These are phyloP conservation scores for Bibio marci DNA, from an alignment of 2,888 invertebrate species.

Conservation along the genomic window DNA sequence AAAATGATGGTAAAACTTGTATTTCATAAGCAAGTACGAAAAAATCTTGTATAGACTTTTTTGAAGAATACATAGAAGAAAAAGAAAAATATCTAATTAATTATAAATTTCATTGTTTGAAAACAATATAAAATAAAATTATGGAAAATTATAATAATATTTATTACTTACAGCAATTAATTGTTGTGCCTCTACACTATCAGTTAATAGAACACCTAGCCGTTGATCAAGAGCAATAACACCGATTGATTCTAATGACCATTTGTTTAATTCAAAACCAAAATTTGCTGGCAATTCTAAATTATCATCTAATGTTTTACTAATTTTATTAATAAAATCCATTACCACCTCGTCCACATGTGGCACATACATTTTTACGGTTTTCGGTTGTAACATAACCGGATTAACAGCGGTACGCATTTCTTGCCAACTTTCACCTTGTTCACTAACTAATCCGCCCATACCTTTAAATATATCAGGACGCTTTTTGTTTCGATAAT, in stretches of 20 bases:
- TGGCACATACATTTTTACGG: constrained; percentile 32
- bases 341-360: constrained; percentile 31
- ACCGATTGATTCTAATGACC: constrained; percentile 38
- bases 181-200: constrained; percentile 10
- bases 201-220: constrained; percentile 9
- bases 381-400: constrained; percentile 40
- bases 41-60: constrained; percentile 8
- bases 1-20: constrained; percentile 22
- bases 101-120: too few relatives aligned
- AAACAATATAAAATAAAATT: too few relatives aligned
- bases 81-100: too few relatives aligned
- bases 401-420: constrained; percentile 45
- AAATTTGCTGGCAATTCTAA: constrained; percentile 30
- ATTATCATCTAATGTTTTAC: constrained; percentile 13
- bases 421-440: constrained; percentile 40
- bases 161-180: too few relatives aligned
- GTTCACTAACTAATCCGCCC: constrained; percentile 3
- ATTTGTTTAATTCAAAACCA: constrained; percentile 18
- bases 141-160: too few relatives aligned
- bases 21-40: constrained; percentile 18
- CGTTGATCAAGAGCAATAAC: constrained; percentile 25
- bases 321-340: constrained; percentile 17
- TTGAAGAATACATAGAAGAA: neutral
- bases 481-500: constrained; percentile 27
- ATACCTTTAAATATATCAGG: constrained; percentile 22